Evolutionary conservation across 2,888 invertebrate genomes (phyloP), one percentile per base, ranked within the genome.

Genomic region (Neoascia interrupta): DNA sequence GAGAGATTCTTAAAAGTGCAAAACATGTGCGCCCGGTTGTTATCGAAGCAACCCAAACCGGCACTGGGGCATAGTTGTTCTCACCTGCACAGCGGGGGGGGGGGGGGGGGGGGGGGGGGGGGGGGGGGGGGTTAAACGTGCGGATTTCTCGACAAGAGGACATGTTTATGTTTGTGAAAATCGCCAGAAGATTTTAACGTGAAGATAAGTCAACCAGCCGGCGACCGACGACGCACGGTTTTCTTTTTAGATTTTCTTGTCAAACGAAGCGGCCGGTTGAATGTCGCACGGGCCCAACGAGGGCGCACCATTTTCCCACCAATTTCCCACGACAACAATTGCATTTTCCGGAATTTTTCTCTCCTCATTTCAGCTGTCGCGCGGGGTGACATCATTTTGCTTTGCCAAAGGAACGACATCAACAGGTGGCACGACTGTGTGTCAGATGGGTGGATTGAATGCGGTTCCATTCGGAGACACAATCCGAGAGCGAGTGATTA

Each of bases 131-230:
- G 11, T 11, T 3, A 13, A 16, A 21, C 1, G 8, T 1, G 5
- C n/a, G 6, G 5, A 21, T 26, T 47, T 63, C 31, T 11, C 11
- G 43, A 43, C 31, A 41, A 31, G 34, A 54, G 34, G 49, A 70
- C 56, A 18, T 64, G 76, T 76, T 76, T 66, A 72, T 76, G 76
- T 76, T 64, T 76, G 72, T 21, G 64, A 75, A 69, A 69, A 70
- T 70, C 56, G 56, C 56, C 56, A 43, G 56, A 36, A 63, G 75
- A 64, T 72, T 72, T 58, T 23, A 63, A 28, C 64, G 64, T 66
- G 64, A n/a, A n/a, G n/a, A 64, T 43, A 72, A 76, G 54, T 39
- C 53, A 31, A 54, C 39, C 31, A n/a, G 43, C 41, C 58, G 37
- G 41, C 34, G 34, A 36, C n/a, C n/a, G n/a, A n/a, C n/a, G n/a